Conservation (phyloP, 2,888 invertebrate species). For the Embidobia sp. region DNA sequence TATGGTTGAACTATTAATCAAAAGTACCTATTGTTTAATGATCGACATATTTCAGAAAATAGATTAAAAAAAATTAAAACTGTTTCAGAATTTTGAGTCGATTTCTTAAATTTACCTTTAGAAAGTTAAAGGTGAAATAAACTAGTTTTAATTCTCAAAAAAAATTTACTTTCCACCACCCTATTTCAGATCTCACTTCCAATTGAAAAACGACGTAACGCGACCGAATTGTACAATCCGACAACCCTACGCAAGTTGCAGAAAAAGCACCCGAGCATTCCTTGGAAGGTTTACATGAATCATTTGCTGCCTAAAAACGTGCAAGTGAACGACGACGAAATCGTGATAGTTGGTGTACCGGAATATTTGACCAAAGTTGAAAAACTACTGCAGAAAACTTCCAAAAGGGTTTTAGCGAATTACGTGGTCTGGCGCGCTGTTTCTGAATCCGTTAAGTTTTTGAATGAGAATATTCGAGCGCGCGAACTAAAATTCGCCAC, state of each 20-base stretch:
- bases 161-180: too few relatives aligned
- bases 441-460: slow-evolving; percentile 90
- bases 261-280: slow-evolving; percentile 88
- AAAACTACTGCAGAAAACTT: slow-evolving; percentile 83
- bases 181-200: slow-evolving; percentile 81
- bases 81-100: too few relatives aligned
- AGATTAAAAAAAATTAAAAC: too few relatives aligned
- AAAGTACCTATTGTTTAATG: too few relatives aligned
- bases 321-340: slow-evolving; percentile 86
- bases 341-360: slow-evolving; percentile 92
- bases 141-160: too few relatives aligned
- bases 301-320: slow-evolving; percentile 87
- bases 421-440: slow-evolving; percentile 96
- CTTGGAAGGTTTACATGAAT: slow-evolving; percentile 93
- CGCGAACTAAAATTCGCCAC: slow-evolving; percentile 91
- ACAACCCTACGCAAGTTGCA: slow-evolving; percentile 92
- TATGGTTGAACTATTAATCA: too few relatives aligned
- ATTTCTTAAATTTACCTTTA: too few relatives aligned
- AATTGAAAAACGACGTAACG: slow-evolving; percentile 93
- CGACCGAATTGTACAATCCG: slow-evolving; percentile 94
- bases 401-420: slow-evolving; percentile 90
- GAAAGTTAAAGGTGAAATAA: too few relatives aligned
- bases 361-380: slow-evolving; percentile 89
- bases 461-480: slow-evolving; percentile 89
- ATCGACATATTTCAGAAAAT: too few relatives aligned